phyloP scores from a whole-genome alignment of 35 echinoderm and acorn worm species.

The Antedon bifida region DNA sequence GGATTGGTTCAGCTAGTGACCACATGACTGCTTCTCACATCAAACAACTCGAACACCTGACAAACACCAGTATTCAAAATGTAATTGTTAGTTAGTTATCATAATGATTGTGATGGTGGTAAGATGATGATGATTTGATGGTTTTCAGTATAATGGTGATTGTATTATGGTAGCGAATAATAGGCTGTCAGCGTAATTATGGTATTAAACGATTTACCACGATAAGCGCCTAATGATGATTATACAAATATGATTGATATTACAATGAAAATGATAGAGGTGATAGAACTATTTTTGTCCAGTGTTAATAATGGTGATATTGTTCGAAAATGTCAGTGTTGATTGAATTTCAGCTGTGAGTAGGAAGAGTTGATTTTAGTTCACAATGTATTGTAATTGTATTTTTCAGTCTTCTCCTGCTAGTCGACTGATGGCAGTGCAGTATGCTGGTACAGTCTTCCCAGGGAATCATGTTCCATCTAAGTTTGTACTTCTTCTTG shows the following conservation, averaged over 20 bases:
- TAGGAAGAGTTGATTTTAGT: too few species aligned
- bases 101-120: not conserved
- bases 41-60: slow-evolving; percentile 11
- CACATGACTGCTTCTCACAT: slow-evolving; percentile 25
- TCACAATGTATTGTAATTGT: not conserved
- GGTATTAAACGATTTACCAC: too few species aligned
- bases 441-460: slow-evolving; percentile 28
- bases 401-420: slow-evolving; percentile 4
- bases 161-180: too few species aligned
- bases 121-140: not conserved
- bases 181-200: too few species aligned
- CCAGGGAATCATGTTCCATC: slow-evolving; percentile 24
- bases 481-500: slow-evolving; percentile 16
- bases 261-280: too few species aligned
- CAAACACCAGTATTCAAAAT: slow-evolving; percentile 12
- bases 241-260: too few species aligned
- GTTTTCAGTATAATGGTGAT: too few species aligned
- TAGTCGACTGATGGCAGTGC: slow-evolving; percentile 22
- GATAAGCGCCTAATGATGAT: too few species aligned
- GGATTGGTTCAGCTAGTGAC: slow-evolving; percentile 13
- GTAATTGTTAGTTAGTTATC: not conserved
- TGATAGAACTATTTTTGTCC: too few species aligned
- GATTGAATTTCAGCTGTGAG: too few species aligned
- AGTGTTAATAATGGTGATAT: too few species aligned
- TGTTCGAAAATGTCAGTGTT: too few species aligned